Evolutionary conservation across 2,888 invertebrate genomes (phyloP), one percentile per base, ranked within the genome.

Genomic region (Auanema freiburgensis): DNA sequence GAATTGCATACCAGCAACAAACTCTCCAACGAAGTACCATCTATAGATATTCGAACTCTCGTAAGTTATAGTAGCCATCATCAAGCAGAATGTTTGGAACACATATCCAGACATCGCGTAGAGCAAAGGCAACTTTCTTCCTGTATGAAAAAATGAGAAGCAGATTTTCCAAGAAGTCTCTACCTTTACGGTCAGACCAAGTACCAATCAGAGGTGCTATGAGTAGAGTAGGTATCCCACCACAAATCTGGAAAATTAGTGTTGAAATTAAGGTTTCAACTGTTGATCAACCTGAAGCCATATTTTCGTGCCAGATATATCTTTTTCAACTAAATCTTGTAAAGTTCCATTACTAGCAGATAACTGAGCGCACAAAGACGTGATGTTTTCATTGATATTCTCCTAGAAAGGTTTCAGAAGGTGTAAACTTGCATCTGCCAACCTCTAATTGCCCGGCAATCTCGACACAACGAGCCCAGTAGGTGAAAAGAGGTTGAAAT

Each of bases 261-360:
- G n/a, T n/a, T n/a, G n/a, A n/a, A n/a, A n/a, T n/a, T n/a, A 24
- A 40, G n/a, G 23, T n/a, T 40, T 16, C 42, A 24, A 24, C 25
- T 16, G 18, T 33, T 57, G 1, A n/a, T 57, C 12, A 50, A 79
- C 78, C 67, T 79, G 78, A 23, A 79, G 51, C 46, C 72, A 80
- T 8, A 81, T 79, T 57, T 69, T 79, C 53, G 68, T 75, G 6
- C 62, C 65, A 1, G 80, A 62, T 24, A 81, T 79, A 55, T 81
- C 80, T 21, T 60, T 69, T 51, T 81, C 80, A 21, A 81, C 78
- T 4, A 67, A 57, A 62, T 81, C 75, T 60, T 76, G 71, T 33
- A 77, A 55, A 8, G 79, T 75, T 40, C 69, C 69, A 59, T 81
- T 81, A 16, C 49, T 61, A 2, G 50, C 61, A 10, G 73, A 62